Base-by-base conservation (phyloP, 2,888 invertebrate species). In the Thymelicus lineola region DNA sequence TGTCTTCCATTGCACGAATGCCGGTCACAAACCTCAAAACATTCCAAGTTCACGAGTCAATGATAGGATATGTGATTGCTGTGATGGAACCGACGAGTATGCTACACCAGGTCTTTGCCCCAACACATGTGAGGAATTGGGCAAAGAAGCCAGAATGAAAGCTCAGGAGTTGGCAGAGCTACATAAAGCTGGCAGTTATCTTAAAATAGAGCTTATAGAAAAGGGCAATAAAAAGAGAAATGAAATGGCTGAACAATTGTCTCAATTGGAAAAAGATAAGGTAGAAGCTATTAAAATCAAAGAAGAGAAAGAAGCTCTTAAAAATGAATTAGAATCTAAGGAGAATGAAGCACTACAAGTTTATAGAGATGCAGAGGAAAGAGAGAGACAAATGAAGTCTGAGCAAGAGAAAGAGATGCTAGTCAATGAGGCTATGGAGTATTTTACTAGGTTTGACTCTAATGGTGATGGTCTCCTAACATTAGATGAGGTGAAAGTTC, bases 21-120 rank as follows among this genome's bases (percentile, higher is more conserved):
- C 96, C 63, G 99, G 99, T 6, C 95, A 97, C 86, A 95, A 95
- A 79, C 91, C 97, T 0, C 86, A 94, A 69, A 96, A 97, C 80
- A 96, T 99, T 79, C 97, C 97, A 0, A 97, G 98, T 70, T 97
- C 97, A 0, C 94, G 97, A 81, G 98, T 99, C 2, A 98, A 99
- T 86, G 99, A 99, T 89, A 97, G 98, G 35, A 95, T 99, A 67
- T 99, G 99, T 90, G 99, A 98, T 86, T 98, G 98, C 81, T 98
- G 98, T 87, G 98, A 98, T 90, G 97, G 96, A 7, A 96, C 96
- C 73, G 98, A 98, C 84, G 98, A 98, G 83, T 97, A 98, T 80
- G 90, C 94, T 0, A 91, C 92, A 20, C 87, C 93, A 14, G 87
- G 87, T n/a, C 86, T 91, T 6, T 99, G 98, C 84, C 75, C 91